These are phyloP conservation scores for Polydrusus cervinus DNA, from an alignment of 2,888 invertebrate genomes.

Conservation along the genomic window DNA sequence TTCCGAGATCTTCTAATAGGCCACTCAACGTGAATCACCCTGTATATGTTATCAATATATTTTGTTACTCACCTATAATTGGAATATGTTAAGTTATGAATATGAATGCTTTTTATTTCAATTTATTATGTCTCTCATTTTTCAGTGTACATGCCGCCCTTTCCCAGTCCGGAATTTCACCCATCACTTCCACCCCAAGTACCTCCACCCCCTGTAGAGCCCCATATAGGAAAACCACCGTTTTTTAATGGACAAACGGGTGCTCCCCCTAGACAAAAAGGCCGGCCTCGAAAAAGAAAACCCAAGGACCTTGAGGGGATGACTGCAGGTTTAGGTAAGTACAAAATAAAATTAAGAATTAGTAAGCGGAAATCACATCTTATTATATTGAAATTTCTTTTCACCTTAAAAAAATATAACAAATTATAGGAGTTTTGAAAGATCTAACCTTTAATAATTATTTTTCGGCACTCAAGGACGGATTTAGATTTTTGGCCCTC, in stretches of 20 bases:
- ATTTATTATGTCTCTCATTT: background rate
- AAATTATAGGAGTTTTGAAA: too few relatives aligned
- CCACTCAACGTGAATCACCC: too few relatives aligned
- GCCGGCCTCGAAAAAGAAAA: slow-evolving; percentile 85
- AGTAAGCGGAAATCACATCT: background rate
- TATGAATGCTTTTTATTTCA: background rate
- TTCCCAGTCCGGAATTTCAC: slow-evolving; percentile 73
- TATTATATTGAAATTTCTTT: background rate
- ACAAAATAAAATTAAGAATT: background rate
- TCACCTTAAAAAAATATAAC: too few relatives aligned
- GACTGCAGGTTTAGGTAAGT: slow-evolving; percentile 89
- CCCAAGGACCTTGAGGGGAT: slow-evolving; percentile 91
- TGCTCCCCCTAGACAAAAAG: slow-evolving; percentile 89
- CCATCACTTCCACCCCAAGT: slow-evolving; percentile 57
- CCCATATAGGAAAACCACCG: slow-evolving; percentile 68
- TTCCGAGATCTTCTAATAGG: too few relatives aligned
- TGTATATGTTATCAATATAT: too few relatives aligned
- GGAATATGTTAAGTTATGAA: too few relatives aligned
- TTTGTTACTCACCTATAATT: too few relatives aligned
- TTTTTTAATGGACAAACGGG: slow-evolving; percentile 74
- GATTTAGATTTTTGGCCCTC: too few relatives aligned
- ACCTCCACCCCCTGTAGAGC: slow-evolving; percentile 43
- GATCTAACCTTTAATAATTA: too few relatives aligned
- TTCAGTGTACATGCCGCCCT: slow-evolving; percentile 75
- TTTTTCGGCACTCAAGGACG: too few relatives aligned